Conservation (phyloP, 2,113 vertebrate species). For the Rhizomys pruinosus region DNA sequence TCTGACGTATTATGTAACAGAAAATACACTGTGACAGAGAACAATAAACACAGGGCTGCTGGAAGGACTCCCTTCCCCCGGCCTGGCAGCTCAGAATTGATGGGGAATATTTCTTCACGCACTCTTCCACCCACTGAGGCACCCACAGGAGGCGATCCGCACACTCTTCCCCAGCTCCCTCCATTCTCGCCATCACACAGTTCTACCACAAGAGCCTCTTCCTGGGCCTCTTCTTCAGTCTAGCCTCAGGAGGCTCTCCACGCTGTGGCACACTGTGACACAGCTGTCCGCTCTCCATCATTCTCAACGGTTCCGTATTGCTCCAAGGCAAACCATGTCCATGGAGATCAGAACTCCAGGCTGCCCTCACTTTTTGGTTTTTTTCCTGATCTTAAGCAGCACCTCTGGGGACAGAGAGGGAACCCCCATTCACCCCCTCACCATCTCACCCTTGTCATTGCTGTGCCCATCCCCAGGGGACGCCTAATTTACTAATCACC, state of each 20-base stretch:
- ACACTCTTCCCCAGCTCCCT: not conserved
- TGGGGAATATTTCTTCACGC: not conserved
- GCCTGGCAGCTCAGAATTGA: not conserved
- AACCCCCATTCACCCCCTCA: not conserved
- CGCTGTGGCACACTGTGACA: accelerated
- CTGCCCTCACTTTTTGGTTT: not conserved
- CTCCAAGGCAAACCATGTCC: not conserved
- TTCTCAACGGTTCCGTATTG: accelerated
- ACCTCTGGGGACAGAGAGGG: not conserved
- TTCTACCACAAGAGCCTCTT: not conserved
- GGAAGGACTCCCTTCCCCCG: not conserved
- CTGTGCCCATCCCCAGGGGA: not conserved
- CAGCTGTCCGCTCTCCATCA: not conserved
- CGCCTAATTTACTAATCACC: not conserved
- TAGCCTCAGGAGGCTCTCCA: not conserved
- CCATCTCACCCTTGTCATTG: accelerated
- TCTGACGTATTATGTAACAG: constrained; percentile 69
- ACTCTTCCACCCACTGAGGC: not conserved
- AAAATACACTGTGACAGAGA: constrained; percentile 74
- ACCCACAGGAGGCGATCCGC: accelerated
- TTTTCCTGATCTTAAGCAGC: not conserved
- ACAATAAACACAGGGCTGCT: constrained; percentile 77
- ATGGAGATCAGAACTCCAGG: not conserved
- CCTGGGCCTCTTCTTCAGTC: not conserved
- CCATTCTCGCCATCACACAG: accelerated